Evolutionary conservation across 2,113 vertebrate species (phyloP).

Genomic region (Phylloscopus whistleri): DNA sequence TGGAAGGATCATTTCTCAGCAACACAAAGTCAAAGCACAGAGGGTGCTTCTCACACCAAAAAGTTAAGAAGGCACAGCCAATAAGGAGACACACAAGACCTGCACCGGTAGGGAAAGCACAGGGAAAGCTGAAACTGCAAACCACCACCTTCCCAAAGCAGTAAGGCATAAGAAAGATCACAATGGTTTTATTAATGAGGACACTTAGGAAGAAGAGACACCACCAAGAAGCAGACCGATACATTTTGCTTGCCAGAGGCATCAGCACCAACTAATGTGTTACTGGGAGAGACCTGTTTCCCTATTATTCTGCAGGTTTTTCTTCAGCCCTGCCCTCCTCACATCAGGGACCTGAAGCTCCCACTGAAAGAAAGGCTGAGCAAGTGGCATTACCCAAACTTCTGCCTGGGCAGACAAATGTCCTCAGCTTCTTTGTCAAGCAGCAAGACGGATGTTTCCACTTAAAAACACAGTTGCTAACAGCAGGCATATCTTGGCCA

Average conservation of each 20-base stretch:
- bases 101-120: background rate
- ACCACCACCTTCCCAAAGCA: background rate
- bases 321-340: background rate
- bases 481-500: background rate
- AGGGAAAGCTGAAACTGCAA: background rate
- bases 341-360: background rate
- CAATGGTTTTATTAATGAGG: background rate
- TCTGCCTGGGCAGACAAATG: background rate
- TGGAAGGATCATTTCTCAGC: background rate
- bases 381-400: background rate
- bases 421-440: background rate
- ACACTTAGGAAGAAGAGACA: background rate
- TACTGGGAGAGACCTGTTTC: background rate
- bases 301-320: background rate
- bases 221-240: background rate
- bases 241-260: background rate
- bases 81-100: background rate
- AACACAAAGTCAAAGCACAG: background rate
- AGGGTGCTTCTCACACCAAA: background rate
- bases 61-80: background rate
- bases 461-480: background rate
- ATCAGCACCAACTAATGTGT: background rate
- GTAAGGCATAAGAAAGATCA: background rate
- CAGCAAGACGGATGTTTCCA: background rate
- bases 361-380: background rate